Percentiles rank a stretch among this genome's conserved stretches.
Evolutionary conservation across 92 coral and sea anemone species (phyloP).

Genomic region (Phenganax marumi): DNA sequence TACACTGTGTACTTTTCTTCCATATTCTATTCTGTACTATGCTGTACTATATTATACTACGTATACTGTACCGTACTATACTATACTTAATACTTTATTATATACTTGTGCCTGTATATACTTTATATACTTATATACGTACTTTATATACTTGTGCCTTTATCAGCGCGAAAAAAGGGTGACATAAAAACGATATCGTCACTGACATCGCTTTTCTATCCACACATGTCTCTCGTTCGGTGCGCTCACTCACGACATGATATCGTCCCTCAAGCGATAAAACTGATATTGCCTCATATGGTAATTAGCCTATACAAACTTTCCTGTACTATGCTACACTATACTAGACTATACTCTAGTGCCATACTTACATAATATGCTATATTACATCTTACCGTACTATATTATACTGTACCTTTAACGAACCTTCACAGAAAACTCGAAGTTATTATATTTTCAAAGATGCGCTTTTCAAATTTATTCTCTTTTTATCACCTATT

Average conservation of each 20-base stretch:
- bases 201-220: too few species aligned
- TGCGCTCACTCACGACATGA: neutral
- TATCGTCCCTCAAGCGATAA: neutral
- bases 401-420: neutral
- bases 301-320: neutral
- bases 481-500: neutral
- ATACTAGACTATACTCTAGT: neutral
- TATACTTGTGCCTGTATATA: neutral
- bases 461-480: too few species aligned
- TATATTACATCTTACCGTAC: neutral
- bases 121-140: neutral
- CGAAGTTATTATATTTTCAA: too few species aligned
- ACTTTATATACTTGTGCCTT: neutral
- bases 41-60: neutral
- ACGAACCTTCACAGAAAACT: neutral
- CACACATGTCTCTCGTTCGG: neutral
- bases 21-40: neutral
- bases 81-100: neutral
- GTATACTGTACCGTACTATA: neutral
- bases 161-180: neutral
- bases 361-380: neutral
- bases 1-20: neutral
- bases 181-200: too few species aligned
- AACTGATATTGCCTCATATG: neutral
- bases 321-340: neutral